Evolutionary conservation across 2,797 vertebrate species (phyloP), one percentile per base, ranked within the genome.

Genomic region (Botia almorhae): DNA sequence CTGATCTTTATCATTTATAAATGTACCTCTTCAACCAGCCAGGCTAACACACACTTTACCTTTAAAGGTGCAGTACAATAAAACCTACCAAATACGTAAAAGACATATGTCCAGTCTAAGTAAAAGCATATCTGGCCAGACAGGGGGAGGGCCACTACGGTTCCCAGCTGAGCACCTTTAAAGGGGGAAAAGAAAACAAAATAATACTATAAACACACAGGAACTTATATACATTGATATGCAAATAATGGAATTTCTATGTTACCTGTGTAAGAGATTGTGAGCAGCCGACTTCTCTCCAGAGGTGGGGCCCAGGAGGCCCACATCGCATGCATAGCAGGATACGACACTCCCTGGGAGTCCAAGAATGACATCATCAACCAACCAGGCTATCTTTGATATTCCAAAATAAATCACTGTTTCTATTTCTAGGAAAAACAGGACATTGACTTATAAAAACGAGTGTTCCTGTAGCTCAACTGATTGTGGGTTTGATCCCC

Each of bases 281-380:
- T 98, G 83, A 99, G 94, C 80, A 99, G 94, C 58, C 96, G 93
- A 91, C 97, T 99, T 87, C 97, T 96, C 92, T 99, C 98, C 87
- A 99, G 84, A 0, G 98, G 98, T 5, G 98, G 98, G 23, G 98
- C 97, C 98, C 98, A 99, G 0, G 93, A 93, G 0, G 97, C 95
- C 98, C 98, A 99, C 96, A 99, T 98, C 2, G 95, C 95, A 83
- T 98, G 97, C 97, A 99, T 98, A 1, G 98, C 96, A 78, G 98
- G 98, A 86, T 95, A 99, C 0, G 97, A 97, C 16, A 99, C 97
- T 82, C 98, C 98, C 98, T 99, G 81, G 69, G 60, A 65, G 85
- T 79, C 86, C 14, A 81, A 60, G 36, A 2, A 69, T 53, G 4
- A 69, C 12, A 43, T 33, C 56, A 76, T 64, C 7, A 39, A 71